Percentiles rank a stretch among this genome's conserved stretches.
phyloP scores from a whole-genome alignment of 2,113 vertebrate genomes.

The Macquaria ambigua region DNA sequence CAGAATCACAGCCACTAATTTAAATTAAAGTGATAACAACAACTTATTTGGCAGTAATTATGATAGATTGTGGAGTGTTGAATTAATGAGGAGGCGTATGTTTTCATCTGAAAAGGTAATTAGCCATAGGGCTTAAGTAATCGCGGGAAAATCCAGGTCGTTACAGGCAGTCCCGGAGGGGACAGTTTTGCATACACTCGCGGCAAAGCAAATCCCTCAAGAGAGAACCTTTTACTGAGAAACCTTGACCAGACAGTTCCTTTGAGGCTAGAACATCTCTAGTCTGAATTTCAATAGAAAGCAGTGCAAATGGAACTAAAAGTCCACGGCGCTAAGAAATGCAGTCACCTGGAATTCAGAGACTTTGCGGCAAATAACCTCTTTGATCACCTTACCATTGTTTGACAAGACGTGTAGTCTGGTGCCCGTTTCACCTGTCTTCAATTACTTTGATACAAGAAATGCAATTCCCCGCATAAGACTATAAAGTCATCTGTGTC shows the following conservation, averaged over 20 bases:
- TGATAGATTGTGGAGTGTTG: constrained; percentile 75
- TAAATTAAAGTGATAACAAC: constrained; percentile 79
- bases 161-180: constrained; percentile 60
- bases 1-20: constrained; percentile 62
- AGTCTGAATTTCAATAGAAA: constrained; percentile 65
- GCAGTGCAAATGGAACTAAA: constrained; percentile 25
- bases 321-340: neutral
- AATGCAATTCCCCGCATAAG: neutral
- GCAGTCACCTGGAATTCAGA: constrained; percentile 20
- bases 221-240: constrained; percentile 53
- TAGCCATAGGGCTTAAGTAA: constrained; percentile 73
- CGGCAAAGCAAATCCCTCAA: constrained; percentile 40
- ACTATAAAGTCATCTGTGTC: neutral
- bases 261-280: constrained; percentile 43
- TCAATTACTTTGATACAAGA: constrained; percentile 32
- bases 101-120: constrained; percentile 81
- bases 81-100: constrained; percentile 81
- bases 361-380: constrained; percentile 34
- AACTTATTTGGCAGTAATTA: constrained; percentile 82
- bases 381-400: constrained; percentile 52
- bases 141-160: constrained; percentile 63
- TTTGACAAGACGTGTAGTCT: constrained; percentile 19
- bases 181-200: constrained; percentile 49
- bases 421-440: constrained; percentile 12
- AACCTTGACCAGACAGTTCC: constrained; percentile 71